Evolutionary conservation across 1,140 invertebrate genomes (phyloP), one percentile per base, ranked within the genome.

Genomic region (Tetramorium parvispinum): DNA sequence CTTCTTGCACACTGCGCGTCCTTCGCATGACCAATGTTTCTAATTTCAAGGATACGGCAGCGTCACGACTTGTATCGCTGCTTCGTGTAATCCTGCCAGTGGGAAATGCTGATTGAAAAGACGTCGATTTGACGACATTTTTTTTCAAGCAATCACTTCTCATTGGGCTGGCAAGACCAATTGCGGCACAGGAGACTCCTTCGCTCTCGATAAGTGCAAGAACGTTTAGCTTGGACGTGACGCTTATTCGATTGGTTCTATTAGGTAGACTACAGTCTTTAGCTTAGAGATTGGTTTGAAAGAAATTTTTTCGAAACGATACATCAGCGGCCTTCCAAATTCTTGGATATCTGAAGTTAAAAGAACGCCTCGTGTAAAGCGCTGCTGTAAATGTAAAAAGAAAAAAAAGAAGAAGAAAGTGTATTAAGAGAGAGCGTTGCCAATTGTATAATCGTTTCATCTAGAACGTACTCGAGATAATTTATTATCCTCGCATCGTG

Each of bases 241-340:
- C 37, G 24, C 75, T 43, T 51, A 57, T 66, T 78, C 46, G 59
- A 75, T 46, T n/a, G 11, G 55, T 88, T 68, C 68, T 71, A 55
- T 76, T 75, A 49, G 53, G 32, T 76, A 21, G 66, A 85, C 59
- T 59, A 79, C 21, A 7, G 59, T 71, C 65, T 57, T 71, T 71
- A 88, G 59, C 55, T 83, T 75, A 46, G 37, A 59, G 32, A 86
- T 82, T 82, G 40, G 40, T 88, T 70, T 51, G 24, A 82, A 85
- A 83, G 83, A 49, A 49, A 27, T 24, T 49, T 89, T 85, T 37
- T 46, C 49, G n/a, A 59, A 89, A 83, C 61, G 53, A 57, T 85
- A 85, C 68, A 89, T 91, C 70, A 85, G 85, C 85, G 85, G 71
- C 59, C 70, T 55, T 89, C 65, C 18, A 87, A 91, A 91, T 87